Evolutionary conservation across 2,797 vertebrate species (phyloP).

Genomic region (Xiphorhynchus erythropygius): DNA sequence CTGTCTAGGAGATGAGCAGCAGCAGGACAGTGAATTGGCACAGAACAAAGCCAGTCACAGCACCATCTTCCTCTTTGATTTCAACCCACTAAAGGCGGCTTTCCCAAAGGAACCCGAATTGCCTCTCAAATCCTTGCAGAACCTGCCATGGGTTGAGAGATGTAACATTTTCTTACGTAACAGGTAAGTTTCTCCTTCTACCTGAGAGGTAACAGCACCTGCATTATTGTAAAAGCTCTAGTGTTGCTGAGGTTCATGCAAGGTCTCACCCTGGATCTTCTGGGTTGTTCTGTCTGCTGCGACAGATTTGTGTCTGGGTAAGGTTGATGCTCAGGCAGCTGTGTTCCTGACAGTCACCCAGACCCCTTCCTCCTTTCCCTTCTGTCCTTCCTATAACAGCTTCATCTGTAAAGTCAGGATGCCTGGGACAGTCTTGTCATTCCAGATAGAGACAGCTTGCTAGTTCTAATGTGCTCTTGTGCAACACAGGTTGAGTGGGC

Average conservation of each 20-base stretch:
- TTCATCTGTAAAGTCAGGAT: background rate
- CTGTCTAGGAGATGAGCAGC: constrained; percentile 10
- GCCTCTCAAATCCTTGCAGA: background rate
- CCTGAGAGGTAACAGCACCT: background rate
- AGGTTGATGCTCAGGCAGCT: background rate
- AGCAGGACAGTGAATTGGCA: background rate
- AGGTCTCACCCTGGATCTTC: background rate
- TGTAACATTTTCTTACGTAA: constrained; percentile 64
- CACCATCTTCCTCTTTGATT: constrained; percentile 71
- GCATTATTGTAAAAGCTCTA: background rate
- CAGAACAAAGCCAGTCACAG: background rate
- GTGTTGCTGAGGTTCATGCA: background rate
- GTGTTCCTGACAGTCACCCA: background rate
- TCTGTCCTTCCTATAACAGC: background rate
- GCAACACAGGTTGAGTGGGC: background rate
- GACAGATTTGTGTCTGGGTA: background rate
- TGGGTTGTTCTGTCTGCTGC: background rate
- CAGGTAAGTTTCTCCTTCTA: constrained; percentile 37
- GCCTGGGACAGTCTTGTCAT: background rate
- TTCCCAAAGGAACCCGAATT: background rate
- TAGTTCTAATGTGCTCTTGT: background rate
- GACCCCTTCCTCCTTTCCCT: background rate
- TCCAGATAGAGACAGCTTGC: background rate
- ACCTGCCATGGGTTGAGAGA: constrained; percentile 51
- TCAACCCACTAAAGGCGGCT: constrained; percentile 50